Evolutionary conservation across 2,113 vertebrate species (phyloP).

Genomic region (Centrocercus urophasianus): DNA sequence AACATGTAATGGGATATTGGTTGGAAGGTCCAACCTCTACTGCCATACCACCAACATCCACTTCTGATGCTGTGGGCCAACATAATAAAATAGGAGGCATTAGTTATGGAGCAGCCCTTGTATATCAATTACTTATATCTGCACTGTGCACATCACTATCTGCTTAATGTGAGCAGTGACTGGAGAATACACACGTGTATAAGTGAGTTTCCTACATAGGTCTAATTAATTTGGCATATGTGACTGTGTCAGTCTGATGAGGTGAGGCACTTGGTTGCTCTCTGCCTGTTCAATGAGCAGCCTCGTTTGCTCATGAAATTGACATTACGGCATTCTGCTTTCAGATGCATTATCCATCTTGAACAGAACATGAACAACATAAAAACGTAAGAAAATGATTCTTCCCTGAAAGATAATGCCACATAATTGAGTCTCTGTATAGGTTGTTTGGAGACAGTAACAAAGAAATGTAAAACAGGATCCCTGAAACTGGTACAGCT

Average conservation of each 20-base stretch:
- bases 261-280: not conserved
- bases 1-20: not conserved
- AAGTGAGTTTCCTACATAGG: not conserved
- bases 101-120: not conserved
- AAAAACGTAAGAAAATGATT: constrained; percentile 75
- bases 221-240: constrained; percentile 4
- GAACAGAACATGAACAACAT: constrained; percentile 58
- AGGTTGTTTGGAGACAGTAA: constrained; percentile 79
- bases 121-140: not conserved
- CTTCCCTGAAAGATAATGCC: constrained; percentile 76
- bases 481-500: constrained; percentile 80
- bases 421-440: constrained; percentile 79
- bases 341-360: constrained; percentile 69
- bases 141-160: not conserved
- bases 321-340: constrained; percentile 56
- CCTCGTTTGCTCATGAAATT: constrained; percentile 27
- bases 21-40: not conserved
- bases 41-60: not conserved
- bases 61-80: no score
- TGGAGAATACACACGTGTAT: not conserved
- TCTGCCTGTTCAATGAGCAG: constrained; percentile 11
- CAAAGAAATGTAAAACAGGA: constrained; percentile 86
- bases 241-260: not conserved
- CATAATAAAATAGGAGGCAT: not conserved
- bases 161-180: not conserved